phyloP scores from a whole-genome alignment of 2,797 vertebrate species.

The Epinephelus coioides region DNA sequence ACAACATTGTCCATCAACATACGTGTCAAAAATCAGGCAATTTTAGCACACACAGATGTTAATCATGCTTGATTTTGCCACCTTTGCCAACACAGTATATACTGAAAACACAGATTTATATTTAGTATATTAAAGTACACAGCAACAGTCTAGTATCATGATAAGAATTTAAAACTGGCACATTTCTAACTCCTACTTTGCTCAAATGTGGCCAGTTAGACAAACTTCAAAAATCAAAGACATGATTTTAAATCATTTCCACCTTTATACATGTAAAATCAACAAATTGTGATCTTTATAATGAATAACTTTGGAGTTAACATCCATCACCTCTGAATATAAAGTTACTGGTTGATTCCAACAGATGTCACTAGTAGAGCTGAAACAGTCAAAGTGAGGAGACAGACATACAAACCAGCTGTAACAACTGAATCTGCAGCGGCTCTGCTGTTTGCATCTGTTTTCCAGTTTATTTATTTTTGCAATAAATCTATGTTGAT shows the following conservation, averaged over 20 bases:
- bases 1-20: too few relatives aligned
- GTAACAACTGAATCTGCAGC: conserved; percentile 15
- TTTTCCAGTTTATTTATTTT: conserved; percentile 35
- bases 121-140: neutral
- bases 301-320: neutral
- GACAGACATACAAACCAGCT: conserved; percentile 15
- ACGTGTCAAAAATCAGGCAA: too few relatives aligned
- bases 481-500: conserved; percentile 37
- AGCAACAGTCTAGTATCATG: neutral
- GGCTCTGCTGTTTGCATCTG: conserved; percentile 16
- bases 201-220: neutral
- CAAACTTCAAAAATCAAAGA: neutral
- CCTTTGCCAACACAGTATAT: too few relatives aligned
- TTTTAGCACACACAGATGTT: too few relatives aligned
- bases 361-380: conserved; percentile 72
- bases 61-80: too few relatives aligned
- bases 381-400: conserved; percentile 29
- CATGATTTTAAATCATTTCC: neutral
- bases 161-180: too few relatives aligned
- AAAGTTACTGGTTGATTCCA: conserved; percentile 56
- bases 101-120: too few relatives aligned
- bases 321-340: neutral
- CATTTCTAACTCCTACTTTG: neutral
- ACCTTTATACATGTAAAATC: neutral
- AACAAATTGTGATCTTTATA: neutral